A percentile compares a stretch with the other conserved stretches of the same genome.
Conservation (phyloP, 1,140 invertebrate genomes). For the Trinorchestia longiramus region DNA sequence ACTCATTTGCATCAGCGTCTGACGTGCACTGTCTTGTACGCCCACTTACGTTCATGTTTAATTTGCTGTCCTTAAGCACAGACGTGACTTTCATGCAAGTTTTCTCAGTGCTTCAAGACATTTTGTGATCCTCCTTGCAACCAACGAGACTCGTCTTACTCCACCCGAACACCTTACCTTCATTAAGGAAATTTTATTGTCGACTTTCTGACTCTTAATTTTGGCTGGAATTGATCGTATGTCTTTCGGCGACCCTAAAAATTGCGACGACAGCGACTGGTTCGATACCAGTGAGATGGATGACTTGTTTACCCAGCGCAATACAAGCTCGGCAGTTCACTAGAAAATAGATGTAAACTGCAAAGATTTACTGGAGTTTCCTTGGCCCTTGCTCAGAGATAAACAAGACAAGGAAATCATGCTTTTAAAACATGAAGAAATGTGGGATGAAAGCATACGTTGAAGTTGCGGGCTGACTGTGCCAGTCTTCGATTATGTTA, state of each 20-base stretch:
- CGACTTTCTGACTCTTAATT: slow-evolving; percentile 3
- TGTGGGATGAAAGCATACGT: not conserved
- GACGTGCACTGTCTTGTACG: not conserved
- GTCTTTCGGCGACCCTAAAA: slow-evolving; percentile 8
- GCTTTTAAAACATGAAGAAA: not conserved
- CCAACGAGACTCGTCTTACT: not conserved
- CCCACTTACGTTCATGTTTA: not conserved
- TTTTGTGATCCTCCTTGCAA: not conserved
- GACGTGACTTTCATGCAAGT: slow-evolving; percentile 35
- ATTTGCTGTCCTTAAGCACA: not conserved
- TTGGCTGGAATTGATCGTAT: slow-evolving; percentile 4
- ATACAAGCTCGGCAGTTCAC: not conserved
- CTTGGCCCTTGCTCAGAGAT: slow-evolving; percentile 5
- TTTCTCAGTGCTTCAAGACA: not conserved
- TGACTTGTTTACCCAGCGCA: slow-evolving; percentile 46
- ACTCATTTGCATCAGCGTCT: not conserved
- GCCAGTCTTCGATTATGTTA: not conserved
- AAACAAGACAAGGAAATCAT: not conserved
- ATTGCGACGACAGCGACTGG: slow-evolving; percentile 44
- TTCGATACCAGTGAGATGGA: slow-evolving; percentile 46
- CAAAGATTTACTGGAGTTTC: not conserved
- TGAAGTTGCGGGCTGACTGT: not conserved
- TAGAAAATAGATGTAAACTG: not conserved
- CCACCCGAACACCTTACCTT: slow-evolving; percentile 46
- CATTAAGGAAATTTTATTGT: slow-evolving; percentile 44